Conservation (phyloP, 2,888 invertebrate species). For the Boloria euphrosyne region DNA sequence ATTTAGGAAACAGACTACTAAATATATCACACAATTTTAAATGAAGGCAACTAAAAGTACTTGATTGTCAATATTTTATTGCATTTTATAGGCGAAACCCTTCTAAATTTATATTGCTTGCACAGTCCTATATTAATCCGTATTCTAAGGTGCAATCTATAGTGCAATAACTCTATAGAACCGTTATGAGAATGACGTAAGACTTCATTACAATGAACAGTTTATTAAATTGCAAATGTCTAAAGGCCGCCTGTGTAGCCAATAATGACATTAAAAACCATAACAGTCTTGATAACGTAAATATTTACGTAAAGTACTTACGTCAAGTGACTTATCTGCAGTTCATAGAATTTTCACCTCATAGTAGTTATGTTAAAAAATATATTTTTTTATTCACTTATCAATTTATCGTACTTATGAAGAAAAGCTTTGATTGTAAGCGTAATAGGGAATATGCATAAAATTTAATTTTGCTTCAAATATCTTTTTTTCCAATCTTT, state of each 20-base stretch:
- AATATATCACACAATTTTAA: no score
- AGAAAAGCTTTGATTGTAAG: background rate
- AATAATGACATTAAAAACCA: constrained; percentile 30
- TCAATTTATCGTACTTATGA: constrained; percentile 8
- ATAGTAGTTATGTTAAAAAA: constrained; percentile 11
- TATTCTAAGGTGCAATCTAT: constrained; percentile 2
- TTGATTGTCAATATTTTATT: no score
- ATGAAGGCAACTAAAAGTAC: no score
- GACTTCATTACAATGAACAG: constrained; percentile 9
- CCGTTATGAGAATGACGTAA: constrained; percentile 16
- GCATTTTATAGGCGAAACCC: background rate
- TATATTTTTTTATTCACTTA: constrained; percentile 2
- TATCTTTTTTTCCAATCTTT: no score
- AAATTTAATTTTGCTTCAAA: no score
- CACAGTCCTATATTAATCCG: background rate
- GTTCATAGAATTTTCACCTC: constrained; percentile 26
- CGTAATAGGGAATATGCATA: no score
- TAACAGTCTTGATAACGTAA: constrained; percentile 43
- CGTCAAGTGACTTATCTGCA: constrained; percentile 46
- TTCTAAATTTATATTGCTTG: background rate
- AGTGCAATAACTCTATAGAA: constrained; percentile 11
- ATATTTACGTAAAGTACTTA: constrained; percentile 30
- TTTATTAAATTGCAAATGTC: constrained; percentile 23
- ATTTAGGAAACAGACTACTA: no score
- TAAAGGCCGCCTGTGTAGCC: constrained; percentile 2